Conservation (phyloP, 2,797 vertebrate species). For the Pterois miles region DNA sequence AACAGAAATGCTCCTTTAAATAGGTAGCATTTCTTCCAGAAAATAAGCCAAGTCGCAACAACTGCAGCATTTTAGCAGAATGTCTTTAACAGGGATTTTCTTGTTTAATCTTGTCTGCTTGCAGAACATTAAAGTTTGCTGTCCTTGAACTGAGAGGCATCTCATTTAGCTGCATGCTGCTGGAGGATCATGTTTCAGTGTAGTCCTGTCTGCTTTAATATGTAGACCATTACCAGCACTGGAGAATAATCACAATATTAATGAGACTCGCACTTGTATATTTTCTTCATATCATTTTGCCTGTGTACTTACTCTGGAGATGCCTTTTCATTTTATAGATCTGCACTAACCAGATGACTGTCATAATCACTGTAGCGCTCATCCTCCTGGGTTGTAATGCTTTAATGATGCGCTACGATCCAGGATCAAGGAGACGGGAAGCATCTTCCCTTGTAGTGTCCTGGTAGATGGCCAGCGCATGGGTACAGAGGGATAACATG, state of each 20-base stretch:
- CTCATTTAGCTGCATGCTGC: not conserved
- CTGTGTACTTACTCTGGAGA: not conserved
- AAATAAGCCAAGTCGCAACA: too few species aligned
- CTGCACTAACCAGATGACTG: not conserved
- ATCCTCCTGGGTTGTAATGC: conserved; percentile 4
- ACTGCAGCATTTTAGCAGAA: not conserved
- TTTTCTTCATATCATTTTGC: not conserved
- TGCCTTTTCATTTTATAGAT: not conserved
- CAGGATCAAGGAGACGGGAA: conserved; percentile 30
- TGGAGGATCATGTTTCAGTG: not conserved
- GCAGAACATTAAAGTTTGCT: not conserved
- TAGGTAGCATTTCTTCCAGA: too few species aligned
- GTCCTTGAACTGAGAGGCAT: not conserved
- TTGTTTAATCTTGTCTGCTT: not conserved
- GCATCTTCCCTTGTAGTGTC: conserved; percentile 23
- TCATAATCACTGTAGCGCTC: conserved; percentile 14
- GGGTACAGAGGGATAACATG: conserved; percentile 18
- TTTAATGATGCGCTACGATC: conserved; percentile 23
- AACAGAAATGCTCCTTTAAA: too few species aligned
- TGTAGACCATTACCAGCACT: not conserved
- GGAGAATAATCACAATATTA: not conserved
- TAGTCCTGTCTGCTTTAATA: not conserved
- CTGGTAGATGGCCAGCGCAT: conserved; percentile 20
- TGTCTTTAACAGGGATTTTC: not conserved
- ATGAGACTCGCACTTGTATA: not conserved